Percentiles rank a stretch among this genome's conserved stretches.
phyloP scores from a whole-genome alignment of 2,888 invertebrate species.

The Abscondita cerata region DNA sequence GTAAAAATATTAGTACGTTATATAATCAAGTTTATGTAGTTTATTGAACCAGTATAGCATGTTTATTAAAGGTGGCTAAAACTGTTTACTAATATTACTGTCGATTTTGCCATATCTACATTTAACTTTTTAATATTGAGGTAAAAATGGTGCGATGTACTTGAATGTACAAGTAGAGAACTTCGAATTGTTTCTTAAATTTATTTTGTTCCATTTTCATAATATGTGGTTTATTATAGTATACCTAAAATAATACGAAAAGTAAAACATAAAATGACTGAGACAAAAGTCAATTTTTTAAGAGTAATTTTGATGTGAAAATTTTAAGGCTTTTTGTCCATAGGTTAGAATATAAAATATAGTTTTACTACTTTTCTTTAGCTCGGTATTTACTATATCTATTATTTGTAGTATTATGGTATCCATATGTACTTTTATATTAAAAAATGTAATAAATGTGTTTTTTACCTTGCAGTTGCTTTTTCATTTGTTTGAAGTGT shows the following conservation, averaged over 20 bases:
- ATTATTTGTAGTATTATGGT: no score
- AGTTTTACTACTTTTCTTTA: conserved; percentile 14
- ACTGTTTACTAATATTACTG: no score
- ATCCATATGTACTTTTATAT: conserved; percentile 19
- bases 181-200: not conserved
- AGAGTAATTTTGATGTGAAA: conserved; percentile 23
- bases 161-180: not conserved
- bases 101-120: no score
- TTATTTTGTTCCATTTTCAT: conserved; percentile 17
- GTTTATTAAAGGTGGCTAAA: no score
- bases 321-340: conserved; percentile 23
- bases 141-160: no score
- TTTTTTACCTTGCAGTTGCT: no score
- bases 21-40: no score
- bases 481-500: no score
- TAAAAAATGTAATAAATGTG: not conserved
- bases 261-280: conserved; percentile 22
- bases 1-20: no score
- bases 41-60: no score
- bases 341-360: conserved; percentile 21
- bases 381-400: no score
- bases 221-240: conserved; percentile 13
- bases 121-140: no score
- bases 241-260: conserved; percentile 9
- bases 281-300: conserved; percentile 31